Evolutionary conservation across 2,888 invertebrate genomes (phyloP), one percentile per base, ranked within the genome.

Genomic region (Lacanobia wlatinum): DNA sequence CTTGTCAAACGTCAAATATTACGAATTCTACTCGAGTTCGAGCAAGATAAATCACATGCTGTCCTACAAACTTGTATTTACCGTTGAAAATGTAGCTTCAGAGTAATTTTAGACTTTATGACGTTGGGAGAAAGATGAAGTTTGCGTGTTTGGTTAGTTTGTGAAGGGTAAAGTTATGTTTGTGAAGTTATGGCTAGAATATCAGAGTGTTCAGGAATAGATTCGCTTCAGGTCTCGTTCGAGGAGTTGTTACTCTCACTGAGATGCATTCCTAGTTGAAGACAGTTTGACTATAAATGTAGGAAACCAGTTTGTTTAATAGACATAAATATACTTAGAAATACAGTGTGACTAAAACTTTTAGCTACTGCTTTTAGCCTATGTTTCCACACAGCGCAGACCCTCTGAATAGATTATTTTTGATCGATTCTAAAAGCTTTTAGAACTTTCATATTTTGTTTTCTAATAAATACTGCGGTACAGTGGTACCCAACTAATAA

Each of bases 11-110:
- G 73, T 83, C 71, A 82, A 83, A 87, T 84, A 84, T 87, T 82
- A 81, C 62, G 73, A 74, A 86, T 86, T 84, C 84, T 60, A 69
- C 72, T 71, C 77, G 72, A 80, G 83, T 84, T 83, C 70, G 72
- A 77, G 76, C 73, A 76, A 85, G 84, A 88, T 88, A 86, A 84
- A 87, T 87, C 83, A 83, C 74, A 77, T 73, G 59, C 61, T 67
- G 68, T 70, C 66, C 67, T 65, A 59, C 70, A 55, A 76, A 70
- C 55, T 46, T n/a, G 9, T 55, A 50, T 64, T 61, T 61, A 10
- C 28, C 16, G 23, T 34, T 12, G 53, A 9, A 28, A 46, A 56
- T 40, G 18, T 46, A 38, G 16, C 50, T 12, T 40, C 23, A 18
- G 53, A 23, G 28, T 43, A 9, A 70, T 71, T 78, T 70, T 71